phyloP scores from a whole-genome alignment of 2,113 vertebrate genomes.

The Clarias magur region DNA sequence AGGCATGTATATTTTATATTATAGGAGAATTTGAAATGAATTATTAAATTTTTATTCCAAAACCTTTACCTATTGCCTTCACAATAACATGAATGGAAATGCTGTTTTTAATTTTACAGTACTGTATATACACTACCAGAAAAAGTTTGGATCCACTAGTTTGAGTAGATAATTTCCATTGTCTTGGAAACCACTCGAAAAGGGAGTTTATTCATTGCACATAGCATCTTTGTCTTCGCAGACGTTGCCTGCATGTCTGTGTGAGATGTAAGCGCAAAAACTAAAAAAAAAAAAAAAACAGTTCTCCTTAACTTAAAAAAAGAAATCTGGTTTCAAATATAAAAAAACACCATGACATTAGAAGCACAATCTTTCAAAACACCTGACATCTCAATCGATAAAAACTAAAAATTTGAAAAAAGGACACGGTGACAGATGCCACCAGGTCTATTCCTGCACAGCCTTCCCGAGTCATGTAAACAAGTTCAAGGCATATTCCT shows the following conservation, averaged over 20 bases:
- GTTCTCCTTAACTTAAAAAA: not conserved
- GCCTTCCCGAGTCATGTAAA: not conserved
- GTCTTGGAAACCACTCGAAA: too few species aligned
- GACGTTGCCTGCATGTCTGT: too few species aligned
- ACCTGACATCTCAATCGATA: constrained; percentile 36
- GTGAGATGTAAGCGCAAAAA: too few species aligned
- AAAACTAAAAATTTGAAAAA: not conserved
- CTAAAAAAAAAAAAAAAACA: too few species aligned
- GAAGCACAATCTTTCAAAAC: constrained; percentile 25
- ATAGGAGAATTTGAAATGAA: not conserved
- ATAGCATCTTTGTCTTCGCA: too few species aligned
- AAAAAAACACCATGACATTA: constrained; percentile 38
- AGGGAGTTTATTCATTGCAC: too few species aligned
- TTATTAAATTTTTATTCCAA: not conserved
- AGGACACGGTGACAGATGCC: constrained; percentile 1
- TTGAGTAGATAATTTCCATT: not conserved
- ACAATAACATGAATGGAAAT: not conserved
- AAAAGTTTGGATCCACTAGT: not conserved
- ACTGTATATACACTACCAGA: not conserved
- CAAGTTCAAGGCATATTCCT: constrained; percentile 32
- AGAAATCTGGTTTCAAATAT: constrained; percentile 5
- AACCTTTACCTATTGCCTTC: not conserved
- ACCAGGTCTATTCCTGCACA: constrained; percentile 15
- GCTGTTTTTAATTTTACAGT: not conserved
- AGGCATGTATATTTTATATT: not conserved